Conservation (phyloP, 2,113 vertebrate species). For the Myiozetetes cayanensis region DNA sequence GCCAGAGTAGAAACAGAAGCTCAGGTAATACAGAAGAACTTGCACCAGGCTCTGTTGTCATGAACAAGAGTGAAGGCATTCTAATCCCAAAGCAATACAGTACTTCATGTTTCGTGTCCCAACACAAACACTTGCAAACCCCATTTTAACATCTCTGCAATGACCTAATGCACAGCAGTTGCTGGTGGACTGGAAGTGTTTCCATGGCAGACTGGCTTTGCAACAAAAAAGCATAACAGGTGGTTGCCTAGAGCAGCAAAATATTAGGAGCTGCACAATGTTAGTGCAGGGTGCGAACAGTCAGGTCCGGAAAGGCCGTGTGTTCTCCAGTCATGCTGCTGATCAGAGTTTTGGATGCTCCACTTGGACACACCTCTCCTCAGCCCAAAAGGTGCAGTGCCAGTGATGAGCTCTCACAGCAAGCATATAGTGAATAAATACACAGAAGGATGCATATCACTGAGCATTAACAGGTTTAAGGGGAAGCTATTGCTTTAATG, state of each 20-base stretch:
- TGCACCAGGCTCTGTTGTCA: not conserved
- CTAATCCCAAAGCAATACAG: not conserved
- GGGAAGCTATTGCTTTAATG: not conserved
- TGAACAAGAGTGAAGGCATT: not conserved
- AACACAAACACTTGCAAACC: not conserved
- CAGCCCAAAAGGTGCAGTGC: not conserved
- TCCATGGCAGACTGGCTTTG: slow-evolving; percentile 7
- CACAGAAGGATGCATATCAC: not conserved
- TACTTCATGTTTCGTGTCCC: not conserved
- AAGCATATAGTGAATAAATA: not conserved
- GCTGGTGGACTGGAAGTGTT: not conserved
- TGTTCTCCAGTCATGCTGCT: not conserved
- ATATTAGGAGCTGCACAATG: not conserved
- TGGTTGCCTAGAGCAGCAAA: slow-evolving; percentile 34
- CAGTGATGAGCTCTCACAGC: not conserved
- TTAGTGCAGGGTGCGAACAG: not conserved
- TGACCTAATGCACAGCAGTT: not conserved
- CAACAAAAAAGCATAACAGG: not conserved
- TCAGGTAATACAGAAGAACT: not conserved
- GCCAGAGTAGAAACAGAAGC: not conserved
- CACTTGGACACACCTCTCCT: not conserved
- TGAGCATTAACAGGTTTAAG: not conserved
- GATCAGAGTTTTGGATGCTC: not conserved
- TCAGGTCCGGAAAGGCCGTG: not conserved
- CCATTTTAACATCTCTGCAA: not conserved